Evolutionary conservation across 2,797 vertebrate species (phyloP), one percentile per base, ranked within the genome.

Genomic region (Oreochromis grahami): DNA sequence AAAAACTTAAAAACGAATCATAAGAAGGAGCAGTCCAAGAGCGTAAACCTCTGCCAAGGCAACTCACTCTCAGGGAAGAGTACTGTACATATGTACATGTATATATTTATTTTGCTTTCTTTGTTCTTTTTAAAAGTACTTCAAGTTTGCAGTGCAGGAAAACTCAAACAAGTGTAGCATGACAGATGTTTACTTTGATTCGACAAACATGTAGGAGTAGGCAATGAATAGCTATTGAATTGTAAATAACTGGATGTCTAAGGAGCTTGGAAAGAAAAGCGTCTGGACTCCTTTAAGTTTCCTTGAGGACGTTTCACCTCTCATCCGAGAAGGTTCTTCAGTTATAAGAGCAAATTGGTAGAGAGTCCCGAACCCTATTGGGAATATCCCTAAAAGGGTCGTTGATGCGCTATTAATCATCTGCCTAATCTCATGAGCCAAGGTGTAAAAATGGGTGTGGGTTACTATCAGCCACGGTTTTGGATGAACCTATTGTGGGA

Each of bases 161-260:
- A 60, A 60, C 15, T 60, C 29, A 34, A 34, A 60, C 9, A 34
- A 60, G 56, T 32, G 56, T 19, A 34, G 3, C 5, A 58, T 58
- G 55, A 58, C 53, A 55, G 13, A 15, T 55, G 53, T 29, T 29
- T 55, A 29, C 13, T 29, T 55, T 55, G 53, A 15, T 55, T 55
- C 3, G 4, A 29, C 24, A 56, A 56, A 56, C 13, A 15, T 56
- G 53, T 26, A 56, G 53, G 53, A 56, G 24, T 15, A 55, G 53
- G 24, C 13, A 55, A 29, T 56, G 13, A 56, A 29, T 5, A 58
- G 26, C 14, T 58, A 32, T 10, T 29, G 1, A 56, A 56, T 9
- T 58, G 55, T 58, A 58, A 58, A 58, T 58, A 32, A 32, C 14
- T 58, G 55, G 55, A 32, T 32, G 26, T 58, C 55, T 58, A 58